Base-by-base conservation (phyloP, 1,140 invertebrate species). In the Papilio glaucus region DNA sequence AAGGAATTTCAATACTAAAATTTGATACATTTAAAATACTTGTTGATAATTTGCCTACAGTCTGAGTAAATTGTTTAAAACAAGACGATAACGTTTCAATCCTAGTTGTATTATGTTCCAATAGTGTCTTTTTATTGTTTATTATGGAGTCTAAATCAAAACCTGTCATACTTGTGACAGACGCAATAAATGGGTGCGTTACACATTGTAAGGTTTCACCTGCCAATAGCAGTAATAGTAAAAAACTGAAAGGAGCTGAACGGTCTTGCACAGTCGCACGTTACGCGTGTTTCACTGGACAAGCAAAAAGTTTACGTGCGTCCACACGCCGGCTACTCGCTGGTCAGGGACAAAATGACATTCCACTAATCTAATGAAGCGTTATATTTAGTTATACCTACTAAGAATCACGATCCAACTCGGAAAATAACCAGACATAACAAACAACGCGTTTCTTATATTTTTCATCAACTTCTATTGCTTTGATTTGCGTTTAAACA, bases 321-420 rank as follows among this genome's bases (percentile, higher is more conserved):
- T 18, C 67, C 33, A 39, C 33, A 39, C 41, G 5, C 33, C 63
- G 24, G 33, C 53, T 24, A 49, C 45, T 26, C 21, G 24, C 67
- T 68, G 72, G 63, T 49, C 71, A 77, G 77, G 77, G 76, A 83
- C 83, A 69, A 85, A 87, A 85, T 86, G 79, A 82, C 83, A 90
- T 90, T 88, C 88, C 86, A 15, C 39, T 53, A n/a, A 73, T 67
- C 78, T 86, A 86, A 84, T 90, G 81, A 83, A 84, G 85, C 86
- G 85, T 80, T 60, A 15, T 53, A 68, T 53, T 38, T 38, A 76
- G 79, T 74, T 76, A 81, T 77, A 79, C 79, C 29, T 63, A 71
- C 70, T 68, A 76, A 70, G 78, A 83, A 78, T 80, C 33, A 60
- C 18, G 53, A 4, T 24, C n/a, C 7, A 6, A 13, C 4, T 45